phyloP scores from a whole-genome alignment of 2,797 vertebrate genomes.

The Echiichthys vipera region DNA sequence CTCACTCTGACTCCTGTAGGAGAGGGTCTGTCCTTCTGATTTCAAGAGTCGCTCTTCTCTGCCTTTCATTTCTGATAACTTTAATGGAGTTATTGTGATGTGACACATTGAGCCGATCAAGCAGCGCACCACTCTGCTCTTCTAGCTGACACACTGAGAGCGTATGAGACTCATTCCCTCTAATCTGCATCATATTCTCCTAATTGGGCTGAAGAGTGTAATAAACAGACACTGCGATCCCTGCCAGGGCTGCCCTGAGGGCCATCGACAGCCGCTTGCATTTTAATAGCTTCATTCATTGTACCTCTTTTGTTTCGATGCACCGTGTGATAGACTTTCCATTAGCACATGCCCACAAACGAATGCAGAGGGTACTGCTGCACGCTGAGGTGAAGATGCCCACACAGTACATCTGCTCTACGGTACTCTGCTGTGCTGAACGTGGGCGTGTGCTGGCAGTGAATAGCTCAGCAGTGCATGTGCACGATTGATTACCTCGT shows the following conservation, averaged over 20 bases:
- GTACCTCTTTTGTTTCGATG: conserved; percentile 56
- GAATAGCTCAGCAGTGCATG: conserved; percentile 4
- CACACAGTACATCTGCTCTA: conserved; percentile 42
- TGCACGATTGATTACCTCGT: conserved; percentile 22
- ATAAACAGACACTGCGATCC: conserved; percentile 47
- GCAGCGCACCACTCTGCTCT: neutral
- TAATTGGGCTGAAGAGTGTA: conserved; percentile 55
- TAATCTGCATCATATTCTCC: conserved; percentile 49
- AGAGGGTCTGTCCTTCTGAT: conserved; percentile 10
- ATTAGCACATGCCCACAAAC: conserved; percentile 45
- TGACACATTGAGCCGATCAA: conserved; percentile 10
- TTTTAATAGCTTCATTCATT: conserved; percentile 61
- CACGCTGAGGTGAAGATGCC: conserved; percentile 39
- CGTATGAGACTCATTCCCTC: conserved; percentile 16
- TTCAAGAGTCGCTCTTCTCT: neutral
- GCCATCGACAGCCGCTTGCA: conserved; percentile 46
- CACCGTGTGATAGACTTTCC: conserved; percentile 55
- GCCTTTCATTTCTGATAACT: neutral
- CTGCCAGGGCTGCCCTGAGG: conserved; percentile 33
- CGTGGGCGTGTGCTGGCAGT: conserved; percentile 35
- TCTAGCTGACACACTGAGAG: conserved; percentile 14
- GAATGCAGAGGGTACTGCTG: conserved; percentile 19
- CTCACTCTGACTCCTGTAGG: neutral
- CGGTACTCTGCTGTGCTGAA: conserved; percentile 12
- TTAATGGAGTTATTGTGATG: neutral